Conservation (phyloP, 2,113 vertebrate species). For the Melospiza melodia region DNA sequence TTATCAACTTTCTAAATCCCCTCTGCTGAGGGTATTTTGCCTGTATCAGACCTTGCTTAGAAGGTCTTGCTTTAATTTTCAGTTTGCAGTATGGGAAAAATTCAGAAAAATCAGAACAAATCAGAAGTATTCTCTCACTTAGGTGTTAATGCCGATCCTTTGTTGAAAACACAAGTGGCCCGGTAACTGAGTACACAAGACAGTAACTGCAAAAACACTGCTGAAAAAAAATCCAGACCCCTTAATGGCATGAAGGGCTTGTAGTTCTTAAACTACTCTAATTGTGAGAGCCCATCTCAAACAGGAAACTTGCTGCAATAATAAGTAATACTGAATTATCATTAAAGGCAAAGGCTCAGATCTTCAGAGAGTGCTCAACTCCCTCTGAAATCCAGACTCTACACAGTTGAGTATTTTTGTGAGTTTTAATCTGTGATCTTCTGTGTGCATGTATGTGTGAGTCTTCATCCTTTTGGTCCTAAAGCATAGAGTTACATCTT, state of each 20-base stretch:
- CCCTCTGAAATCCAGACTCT: neutral
- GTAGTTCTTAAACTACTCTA: neutral
- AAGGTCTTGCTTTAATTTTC: neutral
- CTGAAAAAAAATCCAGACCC: neutral
- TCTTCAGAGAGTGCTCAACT: neutral
- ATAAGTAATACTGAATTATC: neutral
- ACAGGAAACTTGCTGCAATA: neutral
- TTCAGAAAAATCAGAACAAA: neutral
- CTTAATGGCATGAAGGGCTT: neutral
- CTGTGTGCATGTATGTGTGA: neutral
- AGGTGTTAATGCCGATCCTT: fast-evolving
- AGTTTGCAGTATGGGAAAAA: neutral
- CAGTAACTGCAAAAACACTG: neutral
- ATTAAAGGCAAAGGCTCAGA: neutral
- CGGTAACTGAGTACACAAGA: neutral
- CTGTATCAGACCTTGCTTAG: neutral
- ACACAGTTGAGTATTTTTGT: neutral
- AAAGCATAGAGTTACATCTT: neutral
- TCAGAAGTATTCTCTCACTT: neutral
- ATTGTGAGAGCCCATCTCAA: neutral
- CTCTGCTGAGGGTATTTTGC: neutral
- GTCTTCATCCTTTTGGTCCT: neutral
- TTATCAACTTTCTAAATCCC: neutral
- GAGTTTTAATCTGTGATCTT: neutral
- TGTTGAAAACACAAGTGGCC: neutral